A percentile compares a stretch with the other conserved stretches of the same genome.
phyloP scores from a whole-genome alignment of 2,888 invertebrate genomes.

The Heliothis peltigera region DNA sequence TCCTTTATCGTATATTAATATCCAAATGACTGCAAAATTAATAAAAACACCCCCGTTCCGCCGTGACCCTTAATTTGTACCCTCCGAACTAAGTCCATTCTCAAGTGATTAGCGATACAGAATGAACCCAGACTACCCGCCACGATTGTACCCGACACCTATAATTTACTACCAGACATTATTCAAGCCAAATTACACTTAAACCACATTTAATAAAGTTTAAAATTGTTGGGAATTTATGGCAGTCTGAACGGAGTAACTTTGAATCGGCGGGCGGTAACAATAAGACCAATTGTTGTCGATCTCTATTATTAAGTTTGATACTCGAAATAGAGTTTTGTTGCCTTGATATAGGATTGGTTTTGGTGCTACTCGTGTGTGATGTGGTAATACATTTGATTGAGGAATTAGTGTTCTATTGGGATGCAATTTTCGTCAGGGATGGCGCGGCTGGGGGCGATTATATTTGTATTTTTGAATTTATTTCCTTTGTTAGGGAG shows the following conservation, averaged over 20 bases:
- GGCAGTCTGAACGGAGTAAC: slow-evolving; percentile 70
- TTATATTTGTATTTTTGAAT: slow-evolving; percentile 46
- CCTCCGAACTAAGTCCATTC: slow-evolving; percentile 64
- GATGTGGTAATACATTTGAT: slow-evolving; percentile 74
- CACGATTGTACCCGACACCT: slow-evolving; percentile 83
- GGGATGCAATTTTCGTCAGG: slow-evolving; percentile 80
- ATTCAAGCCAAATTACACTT: slow-evolving; percentile 63
- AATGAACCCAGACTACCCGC: slow-evolving; percentile 74
- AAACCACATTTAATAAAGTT: slow-evolving; percentile 56
- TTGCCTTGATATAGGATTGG: slow-evolving; percentile 54
- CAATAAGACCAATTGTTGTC: slow-evolving; percentile 86
- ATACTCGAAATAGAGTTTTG: slow-evolving; percentile 67
- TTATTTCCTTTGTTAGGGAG: slow-evolving; percentile 53
- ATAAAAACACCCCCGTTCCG: slow-evolving; percentile 77
- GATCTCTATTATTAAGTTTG: slow-evolving; percentile 70
- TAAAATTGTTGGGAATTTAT: slow-evolving; percentile 51
- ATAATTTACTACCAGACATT: slow-evolving; percentile 72
- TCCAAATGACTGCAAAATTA: slow-evolving; percentile 73
- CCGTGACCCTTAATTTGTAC: slow-evolving; percentile 68
- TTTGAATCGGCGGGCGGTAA: slow-evolving; percentile 87
- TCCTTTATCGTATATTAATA: slow-evolving; percentile 61
- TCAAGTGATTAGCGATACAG: slow-evolving; percentile 78
- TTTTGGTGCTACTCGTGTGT: slow-evolving; percentile 44
- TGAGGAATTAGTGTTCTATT: slow-evolving; percentile 84
- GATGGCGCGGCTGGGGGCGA: slow-evolving; percentile 61